phyloP scores from a whole-genome alignment of 2,113 vertebrate genomes.

The Ceratotherium simum region DNA sequence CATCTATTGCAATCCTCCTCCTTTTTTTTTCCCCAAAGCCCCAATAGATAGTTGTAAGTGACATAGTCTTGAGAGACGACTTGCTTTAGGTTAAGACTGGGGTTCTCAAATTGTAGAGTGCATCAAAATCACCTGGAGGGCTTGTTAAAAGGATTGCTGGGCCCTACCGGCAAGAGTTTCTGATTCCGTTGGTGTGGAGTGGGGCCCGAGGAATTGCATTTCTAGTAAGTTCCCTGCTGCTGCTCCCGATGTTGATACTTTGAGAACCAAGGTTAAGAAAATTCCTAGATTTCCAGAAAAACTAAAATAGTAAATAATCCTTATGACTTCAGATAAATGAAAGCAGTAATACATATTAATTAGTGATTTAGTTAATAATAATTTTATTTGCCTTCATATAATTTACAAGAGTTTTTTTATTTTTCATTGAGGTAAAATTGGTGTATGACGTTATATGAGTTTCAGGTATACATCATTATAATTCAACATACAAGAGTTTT shows the following conservation, averaged over 20 bases:
- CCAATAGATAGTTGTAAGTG: too few species aligned
- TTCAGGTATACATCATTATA: too few species aligned
- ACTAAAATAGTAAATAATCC: neutral
- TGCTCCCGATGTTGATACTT: neutral
- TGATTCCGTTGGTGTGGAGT: neutral
- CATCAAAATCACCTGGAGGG: neutral
- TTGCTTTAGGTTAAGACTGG: neutral
- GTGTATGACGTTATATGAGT: too few species aligned
- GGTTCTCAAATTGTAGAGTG: neutral
- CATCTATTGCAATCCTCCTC: too few species aligned
- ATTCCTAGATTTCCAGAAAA: neutral
- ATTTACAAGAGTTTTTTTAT: neutral
- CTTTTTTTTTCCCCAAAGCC: too few species aligned
- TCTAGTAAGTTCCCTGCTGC: neutral
- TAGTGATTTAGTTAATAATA: neutral
- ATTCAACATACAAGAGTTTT: neutral
- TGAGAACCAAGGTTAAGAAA: neutral
- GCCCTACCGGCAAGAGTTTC: neutral
- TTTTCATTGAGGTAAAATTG: too few species aligned
- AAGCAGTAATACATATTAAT: neutral
- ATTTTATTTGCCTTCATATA: neutral
- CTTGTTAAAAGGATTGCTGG: neutral
- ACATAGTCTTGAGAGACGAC: neutral
- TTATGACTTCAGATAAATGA: slow-evolving; percentile 1
- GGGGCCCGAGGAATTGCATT: neutral